These are phyloP conservation scores for Drosophila putrida DNA, from an alignment of 2,888 invertebrate species.

Conservation along the genomic window DNA sequence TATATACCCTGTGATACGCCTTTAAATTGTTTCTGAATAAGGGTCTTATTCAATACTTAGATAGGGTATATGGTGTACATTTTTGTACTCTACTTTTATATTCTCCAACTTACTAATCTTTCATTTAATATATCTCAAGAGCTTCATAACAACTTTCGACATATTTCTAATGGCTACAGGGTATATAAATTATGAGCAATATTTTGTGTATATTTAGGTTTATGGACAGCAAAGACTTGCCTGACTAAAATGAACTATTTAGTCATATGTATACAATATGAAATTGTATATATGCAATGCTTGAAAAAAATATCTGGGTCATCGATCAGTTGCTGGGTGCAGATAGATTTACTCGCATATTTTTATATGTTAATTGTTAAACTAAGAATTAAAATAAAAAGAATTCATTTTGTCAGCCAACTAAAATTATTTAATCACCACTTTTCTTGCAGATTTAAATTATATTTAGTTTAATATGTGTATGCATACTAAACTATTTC, in stretches of 20 bases:
- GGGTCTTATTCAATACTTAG: background rate
- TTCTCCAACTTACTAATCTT: background rate
- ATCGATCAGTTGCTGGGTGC: slow-evolving; percentile 35
- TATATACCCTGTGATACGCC: background rate
- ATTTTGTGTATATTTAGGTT: slow-evolving; percentile 45
- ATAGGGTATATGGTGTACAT: background rate
- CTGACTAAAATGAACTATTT: slow-evolving; percentile 31
- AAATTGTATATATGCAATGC: slow-evolving; percentile 2
- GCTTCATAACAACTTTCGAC: background rate
- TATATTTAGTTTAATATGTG: background rate
- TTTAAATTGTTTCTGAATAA: no score
- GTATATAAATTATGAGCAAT: slow-evolving; percentile 39
- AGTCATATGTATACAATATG: slow-evolving; percentile 11
- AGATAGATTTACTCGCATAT: background rate
- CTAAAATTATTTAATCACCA: background rate
- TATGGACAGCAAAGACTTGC: slow-evolving; percentile 21
- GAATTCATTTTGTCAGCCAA: background rate
- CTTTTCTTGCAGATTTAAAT: background rate
- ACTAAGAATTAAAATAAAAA: slow-evolving; percentile 9
- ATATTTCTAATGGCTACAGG: background rate
- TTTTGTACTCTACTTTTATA: background rate
- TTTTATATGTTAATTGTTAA: no score
- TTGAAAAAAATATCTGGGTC: slow-evolving; percentile 48
- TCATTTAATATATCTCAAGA: background rate
- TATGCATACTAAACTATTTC: background rate